phyloP scores from a whole-genome alignment of 2,797 vertebrate genomes.

The Hippoglossus hippoglossus region DNA sequence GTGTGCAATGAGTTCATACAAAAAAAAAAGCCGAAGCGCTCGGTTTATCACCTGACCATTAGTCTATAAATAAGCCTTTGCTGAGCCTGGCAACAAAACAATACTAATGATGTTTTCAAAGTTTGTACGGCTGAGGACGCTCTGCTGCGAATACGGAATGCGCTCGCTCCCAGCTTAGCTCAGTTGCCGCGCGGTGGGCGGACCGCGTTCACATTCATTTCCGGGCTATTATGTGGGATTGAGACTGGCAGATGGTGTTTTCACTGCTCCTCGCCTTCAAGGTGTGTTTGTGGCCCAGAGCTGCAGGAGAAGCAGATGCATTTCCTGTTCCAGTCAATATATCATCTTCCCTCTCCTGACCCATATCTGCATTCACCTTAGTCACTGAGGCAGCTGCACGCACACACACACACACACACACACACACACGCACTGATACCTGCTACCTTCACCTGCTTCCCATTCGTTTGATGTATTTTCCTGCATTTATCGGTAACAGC shows the following conservation, averaged over 20 bases:
- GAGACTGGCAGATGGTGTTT: constrained; percentile 50
- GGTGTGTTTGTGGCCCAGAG: constrained; percentile 37
- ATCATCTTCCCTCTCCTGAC: constrained; percentile 56
- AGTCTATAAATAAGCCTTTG: constrained; percentile 30
- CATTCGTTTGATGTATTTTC: constrained; percentile 59
- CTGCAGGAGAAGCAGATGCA: constrained; percentile 45
- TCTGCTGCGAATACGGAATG: constrained; percentile 2
- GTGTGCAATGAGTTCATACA: constrained; percentile 41
- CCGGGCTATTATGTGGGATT: constrained; percentile 23
- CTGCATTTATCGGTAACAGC: constrained; percentile 60
- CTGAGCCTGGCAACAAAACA: constrained; percentile 9
- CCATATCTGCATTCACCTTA: constrained; percentile 52
- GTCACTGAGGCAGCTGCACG: constrained; percentile 12
- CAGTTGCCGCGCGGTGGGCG: not conserved
- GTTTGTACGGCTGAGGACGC: not conserved
- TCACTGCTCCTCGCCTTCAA: constrained; percentile 32
- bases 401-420: constrained; percentile 9
- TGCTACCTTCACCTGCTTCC: constrained; percentile 37
- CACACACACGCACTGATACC: constrained; percentile 13
- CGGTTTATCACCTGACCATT: constrained; percentile 34
- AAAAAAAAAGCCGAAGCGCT: constrained; percentile 24
- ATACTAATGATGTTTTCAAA: constrained; percentile 3
- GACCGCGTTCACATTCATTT: constrained; percentile 5
- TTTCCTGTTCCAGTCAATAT: constrained; percentile 53
- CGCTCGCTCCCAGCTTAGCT: no score